Base-by-base conservation (phyloP, 2,797 vertebrate species). In the Enteromius mattozi region DNA sequence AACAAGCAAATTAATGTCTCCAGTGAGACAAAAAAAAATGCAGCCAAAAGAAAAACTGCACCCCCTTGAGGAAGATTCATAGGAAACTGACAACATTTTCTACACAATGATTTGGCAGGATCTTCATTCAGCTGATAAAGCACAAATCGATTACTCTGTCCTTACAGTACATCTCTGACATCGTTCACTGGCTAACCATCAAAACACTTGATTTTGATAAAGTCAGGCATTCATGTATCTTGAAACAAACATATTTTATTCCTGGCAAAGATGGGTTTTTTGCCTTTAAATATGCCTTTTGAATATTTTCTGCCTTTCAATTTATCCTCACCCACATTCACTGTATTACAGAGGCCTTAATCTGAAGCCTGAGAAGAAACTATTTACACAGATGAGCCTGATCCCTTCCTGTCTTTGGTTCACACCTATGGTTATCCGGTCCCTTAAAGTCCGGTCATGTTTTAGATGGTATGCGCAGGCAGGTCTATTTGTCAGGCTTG, bases 381-480 rank as follows among this genome's bases (percentile, higher is more conserved):
- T 80, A 24, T 80, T 85, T 61, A 80, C 72, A 80, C 70, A 76
- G 65, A 66, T 47, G 49, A 76, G 72, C 42, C 70, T 42, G 75
- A 88, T 82, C 66, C 70, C 21, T 47, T 71, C 37, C 24, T 61
- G 42, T 66, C 35, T 71, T 35, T 40, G 19, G 54, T 71, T 80
- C 17, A 74, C 24, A 68, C 27, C 2, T n/a, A 69, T 86, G 63
- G 17, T 86, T 87, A 87, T 87, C 80, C 80, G 70, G 54, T 54
- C 40, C 45, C 85, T 89, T 71, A 24, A 65, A 89, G 86, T 86
- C 88, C 45, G 45, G 76, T 89, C 85, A 86, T 82, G 86, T 85
- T 85, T 81, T 72, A 85, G 79, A 89, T 80, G 79, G 83, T 66
- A 75, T 82, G 82, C 68, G 24, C 77, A 54, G 27, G 42, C 54